A percentile compares a stretch with the other conserved stretches of the same genome.
These are phyloP conservation scores for Mormyrus iriodes DNA, from an alignment of 2,113 vertebrate species.

Conservation along the genomic window DNA sequence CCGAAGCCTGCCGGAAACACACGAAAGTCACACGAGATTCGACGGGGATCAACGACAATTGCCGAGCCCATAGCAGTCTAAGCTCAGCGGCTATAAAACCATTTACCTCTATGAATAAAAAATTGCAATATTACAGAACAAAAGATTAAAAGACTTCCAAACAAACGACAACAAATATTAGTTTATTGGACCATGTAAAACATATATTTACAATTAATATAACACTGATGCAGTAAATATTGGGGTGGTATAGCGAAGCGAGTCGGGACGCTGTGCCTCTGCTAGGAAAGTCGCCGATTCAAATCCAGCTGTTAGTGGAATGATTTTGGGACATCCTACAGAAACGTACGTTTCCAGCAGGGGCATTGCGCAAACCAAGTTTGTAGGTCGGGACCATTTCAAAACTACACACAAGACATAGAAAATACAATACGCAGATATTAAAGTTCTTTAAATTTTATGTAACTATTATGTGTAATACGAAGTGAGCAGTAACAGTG, in stretches of 20 bases:
- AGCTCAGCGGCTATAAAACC: not conserved
- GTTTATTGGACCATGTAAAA: not conserved
- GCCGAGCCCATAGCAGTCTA: not conserved
- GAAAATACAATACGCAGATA: not conserved
- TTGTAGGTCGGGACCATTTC: not conserved
- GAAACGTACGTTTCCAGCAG: not conserved
- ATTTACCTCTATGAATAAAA: not conserved
- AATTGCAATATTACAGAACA: not conserved
- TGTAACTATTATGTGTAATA: not conserved
- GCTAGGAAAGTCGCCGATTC: not conserved
- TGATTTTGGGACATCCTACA: not conserved
- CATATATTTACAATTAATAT: not conserved
- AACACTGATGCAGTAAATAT: not conserved
- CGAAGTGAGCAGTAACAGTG: not conserved
- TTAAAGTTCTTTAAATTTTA: not conserved
- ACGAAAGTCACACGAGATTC: not conserved
- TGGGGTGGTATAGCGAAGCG: not conserved
- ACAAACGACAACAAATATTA: not conserved
- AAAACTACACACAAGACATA: not conserved
- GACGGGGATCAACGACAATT: not conserved
- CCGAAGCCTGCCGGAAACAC: slow-evolving; percentile 13
- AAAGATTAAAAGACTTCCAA: not conserved
- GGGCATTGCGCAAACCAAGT: not conserved
- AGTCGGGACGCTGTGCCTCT: not conserved
- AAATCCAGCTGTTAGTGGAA: not conserved